A percentile compares a stretch with the other conserved stretches of the same genome.
Evolutionary conservation across 30 jellyfish, hydroid and myxozoan genomes (phyloP).

Genomic region (Hydra vulgaris): DNA sequence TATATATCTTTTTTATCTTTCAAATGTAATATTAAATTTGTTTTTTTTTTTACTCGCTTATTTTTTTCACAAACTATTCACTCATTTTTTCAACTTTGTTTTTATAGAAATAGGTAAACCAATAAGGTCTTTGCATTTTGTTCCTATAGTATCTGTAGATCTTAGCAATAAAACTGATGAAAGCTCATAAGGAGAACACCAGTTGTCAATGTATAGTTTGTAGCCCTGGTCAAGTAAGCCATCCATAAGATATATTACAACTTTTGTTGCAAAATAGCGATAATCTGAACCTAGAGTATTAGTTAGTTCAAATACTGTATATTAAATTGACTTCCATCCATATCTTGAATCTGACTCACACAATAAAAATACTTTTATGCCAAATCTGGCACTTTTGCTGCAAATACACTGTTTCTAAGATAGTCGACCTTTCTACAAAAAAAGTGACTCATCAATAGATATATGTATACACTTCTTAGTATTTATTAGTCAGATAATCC

Average conservation of each 20-base stretch:
- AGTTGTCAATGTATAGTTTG: neutral
- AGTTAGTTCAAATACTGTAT: neutral
- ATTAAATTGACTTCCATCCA: neutral
- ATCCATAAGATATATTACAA: neutral
- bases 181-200: neutral
- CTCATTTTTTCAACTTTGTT: neutral
- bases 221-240: neutral
- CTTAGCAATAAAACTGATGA: neutral
- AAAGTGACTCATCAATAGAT: conserved; percentile 1
- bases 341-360: conserved; percentile 8
- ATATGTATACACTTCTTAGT: neutral
- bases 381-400: conserved; percentile 11
- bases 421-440: conserved; percentile 1
- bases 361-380: neutral
- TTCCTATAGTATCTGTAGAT: neutral
- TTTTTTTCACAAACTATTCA: neutral
- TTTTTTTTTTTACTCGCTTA: no score
- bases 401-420: neutral
- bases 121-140: neutral
- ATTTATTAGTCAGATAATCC: neutral
- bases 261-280: neutral
- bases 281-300: neutral
- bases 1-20: neutral
- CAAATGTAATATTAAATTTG: neutral
- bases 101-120: neutral